phyloP scores from a whole-genome alignment of 2,797 vertebrate genomes.

The Dendrocincla fuliginosa region DNA sequence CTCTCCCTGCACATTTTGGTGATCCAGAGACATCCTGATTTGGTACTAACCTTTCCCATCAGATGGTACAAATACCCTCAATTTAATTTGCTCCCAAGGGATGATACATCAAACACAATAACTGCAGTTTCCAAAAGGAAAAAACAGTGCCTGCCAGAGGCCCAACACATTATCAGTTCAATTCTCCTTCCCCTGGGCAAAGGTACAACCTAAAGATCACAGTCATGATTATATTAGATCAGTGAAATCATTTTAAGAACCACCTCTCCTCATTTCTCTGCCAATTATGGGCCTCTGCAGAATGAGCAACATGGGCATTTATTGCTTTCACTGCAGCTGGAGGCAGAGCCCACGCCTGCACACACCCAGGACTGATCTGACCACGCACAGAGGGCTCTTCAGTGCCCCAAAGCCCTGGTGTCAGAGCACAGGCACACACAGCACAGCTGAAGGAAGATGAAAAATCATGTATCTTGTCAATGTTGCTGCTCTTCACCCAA shows the following conservation, averaged over 20 bases:
- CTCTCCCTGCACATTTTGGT: not conserved
- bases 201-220: slow-evolving; percentile 27
- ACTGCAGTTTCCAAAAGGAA: slow-evolving; percentile 73
- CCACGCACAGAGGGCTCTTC: not conserved
- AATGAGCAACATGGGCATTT: slow-evolving; percentile 25
- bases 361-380: not conserved
- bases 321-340: slow-evolving; percentile 15
- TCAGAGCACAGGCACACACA: not conserved
- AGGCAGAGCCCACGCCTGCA: not conserved
- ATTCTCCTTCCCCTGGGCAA: slow-evolving; percentile 77
- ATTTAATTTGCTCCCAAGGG: slow-evolving; percentile 58
- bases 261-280: slow-evolving; percentile 7
- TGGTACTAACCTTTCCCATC: slow-evolving; percentile 37
- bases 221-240: slow-evolving; percentile 56
- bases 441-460: not conserved
- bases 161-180: slow-evolving; percentile 78
- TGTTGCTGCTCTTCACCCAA: not conserved
- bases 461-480: accelerated
- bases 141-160: slow-evolving; percentile 63
- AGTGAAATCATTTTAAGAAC: slow-evolving; percentile 63
- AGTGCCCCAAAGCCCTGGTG: not conserved
- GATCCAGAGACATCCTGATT: slow-evolving; percentile 11
- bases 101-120: not conserved
- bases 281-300: not conserved
- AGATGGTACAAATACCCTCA: slow-evolving; percentile 22